Evolutionary conservation across 2,888 invertebrate genomes (phyloP).

Genomic region (Strigamia maritima): DNA sequence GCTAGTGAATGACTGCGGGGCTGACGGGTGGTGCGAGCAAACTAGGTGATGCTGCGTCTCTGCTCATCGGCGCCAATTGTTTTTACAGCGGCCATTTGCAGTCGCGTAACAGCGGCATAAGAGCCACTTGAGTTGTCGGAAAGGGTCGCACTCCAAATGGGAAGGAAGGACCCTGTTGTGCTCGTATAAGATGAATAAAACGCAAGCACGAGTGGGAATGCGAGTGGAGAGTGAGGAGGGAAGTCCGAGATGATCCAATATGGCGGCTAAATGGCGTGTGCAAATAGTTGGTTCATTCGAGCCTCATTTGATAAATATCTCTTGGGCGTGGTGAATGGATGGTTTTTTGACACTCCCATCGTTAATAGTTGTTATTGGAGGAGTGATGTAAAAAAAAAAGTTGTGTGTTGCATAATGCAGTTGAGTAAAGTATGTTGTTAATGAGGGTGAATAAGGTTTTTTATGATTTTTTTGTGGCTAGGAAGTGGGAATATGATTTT

Average conservation of each 20-base stretch:
- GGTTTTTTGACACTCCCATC: conserved; percentile 1
- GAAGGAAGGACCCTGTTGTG: conserved; percentile 26
- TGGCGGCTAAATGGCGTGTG: conserved; percentile 24
- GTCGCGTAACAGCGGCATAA: conserved; percentile 17
- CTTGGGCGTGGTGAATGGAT: conserved; percentile 16
- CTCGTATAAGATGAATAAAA: conserved; percentile 24
- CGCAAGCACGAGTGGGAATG: conserved; percentile 8
- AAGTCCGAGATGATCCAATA: not conserved
- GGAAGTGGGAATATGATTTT: too few species aligned
- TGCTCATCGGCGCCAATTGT: conserved; percentile 21
- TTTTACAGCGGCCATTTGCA: conserved; percentile 29
- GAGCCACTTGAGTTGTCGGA: conserved; percentile 18
- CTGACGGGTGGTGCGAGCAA: not conserved
- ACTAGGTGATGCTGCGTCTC: conserved; percentile 6
- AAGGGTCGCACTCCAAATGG: conserved; percentile 26
- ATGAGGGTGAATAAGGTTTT: not conserved
- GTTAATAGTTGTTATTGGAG: not conserved
- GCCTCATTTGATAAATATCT: conserved; percentile 11
- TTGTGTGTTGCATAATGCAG: not conserved
- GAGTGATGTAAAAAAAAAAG: not conserved
- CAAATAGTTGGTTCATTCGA: conserved; percentile 17
- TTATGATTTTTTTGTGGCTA: not conserved
- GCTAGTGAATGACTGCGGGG: not conserved
- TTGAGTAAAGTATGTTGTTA: not conserved
- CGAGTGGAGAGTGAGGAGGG: not conserved